Conservation (phyloP, 1,140 invertebrate species). For the Rhynchophorus ferrugineus region DNA sequence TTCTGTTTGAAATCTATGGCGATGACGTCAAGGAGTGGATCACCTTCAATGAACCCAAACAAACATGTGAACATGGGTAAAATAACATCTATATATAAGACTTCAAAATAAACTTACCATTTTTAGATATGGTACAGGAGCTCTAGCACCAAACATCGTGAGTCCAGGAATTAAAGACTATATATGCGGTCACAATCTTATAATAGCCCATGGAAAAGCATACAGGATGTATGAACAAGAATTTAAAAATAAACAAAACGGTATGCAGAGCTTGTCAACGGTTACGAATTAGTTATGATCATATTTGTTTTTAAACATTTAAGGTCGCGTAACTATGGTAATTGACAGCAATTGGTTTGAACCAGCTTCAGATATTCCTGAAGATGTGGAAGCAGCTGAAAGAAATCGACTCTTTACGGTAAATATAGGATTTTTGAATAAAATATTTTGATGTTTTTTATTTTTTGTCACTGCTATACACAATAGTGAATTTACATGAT, state of each 20-base stretch:
- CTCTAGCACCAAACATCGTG: slow-evolving; percentile 28
- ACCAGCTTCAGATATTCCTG: slow-evolving; percentile 6
- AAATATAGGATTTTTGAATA: neutral
- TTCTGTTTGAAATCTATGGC: slow-evolving; percentile 48
- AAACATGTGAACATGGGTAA: slow-evolving; percentile 44
- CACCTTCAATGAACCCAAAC: slow-evolving; percentile 67
- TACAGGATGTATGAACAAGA: slow-evolving; percentile 31
- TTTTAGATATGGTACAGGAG: slow-evolving; percentile 16
- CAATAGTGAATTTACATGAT: no score
- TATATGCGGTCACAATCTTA: slow-evolving; percentile 29
- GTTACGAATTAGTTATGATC: no score
- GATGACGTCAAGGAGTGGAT: slow-evolving; percentile 58
- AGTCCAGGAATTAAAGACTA: slow-evolving; percentile 30
- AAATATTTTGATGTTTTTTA: neutral
- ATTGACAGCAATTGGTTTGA: slow-evolving; percentile 15
- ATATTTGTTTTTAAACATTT: no score
- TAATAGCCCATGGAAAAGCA: slow-evolving; percentile 31
- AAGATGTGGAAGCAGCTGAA: slow-evolving; percentile 15
- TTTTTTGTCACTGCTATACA: neutral
- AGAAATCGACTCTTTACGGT: slow-evolving; percentile 9
- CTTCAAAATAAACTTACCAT: neutral
- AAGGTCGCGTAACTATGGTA: slow-evolving; percentile 17
- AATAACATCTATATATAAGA: neutral
- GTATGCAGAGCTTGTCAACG: slow-evolving; percentile 6
- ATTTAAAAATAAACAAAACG: slow-evolving; percentile 27